These are phyloP conservation scores for Aplysia californica DNA, from an alignment of 1,140 invertebrate genomes.

Conservation along the genomic window DNA sequence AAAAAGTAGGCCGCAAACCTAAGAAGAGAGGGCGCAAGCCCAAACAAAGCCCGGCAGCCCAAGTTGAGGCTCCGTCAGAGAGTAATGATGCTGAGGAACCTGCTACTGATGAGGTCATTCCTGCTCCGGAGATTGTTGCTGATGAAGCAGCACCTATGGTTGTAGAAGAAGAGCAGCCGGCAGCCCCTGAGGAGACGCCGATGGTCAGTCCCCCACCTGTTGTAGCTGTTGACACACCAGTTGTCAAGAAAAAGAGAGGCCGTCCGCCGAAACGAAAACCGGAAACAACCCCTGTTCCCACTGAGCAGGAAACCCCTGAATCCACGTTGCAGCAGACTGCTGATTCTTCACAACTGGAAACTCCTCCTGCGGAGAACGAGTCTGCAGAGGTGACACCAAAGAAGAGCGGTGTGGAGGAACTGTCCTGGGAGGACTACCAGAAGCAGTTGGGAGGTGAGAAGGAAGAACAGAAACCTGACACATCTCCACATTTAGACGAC, in stretches of 20 bases:
- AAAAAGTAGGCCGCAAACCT: too few relatives aligned
- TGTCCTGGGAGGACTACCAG: background rate
- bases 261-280: background rate
- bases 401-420: background rate
- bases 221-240: background rate
- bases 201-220: too few relatives aligned
- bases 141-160: background rate
- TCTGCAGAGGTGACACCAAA: background rate
- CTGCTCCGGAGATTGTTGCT: background rate
- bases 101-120: background rate
- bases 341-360: background rate
- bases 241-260: constrained; percentile 4
- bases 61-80: too few relatives aligned
- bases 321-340: background rate
- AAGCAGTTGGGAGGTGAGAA: background rate
- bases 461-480: background rate
- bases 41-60: too few relatives aligned
- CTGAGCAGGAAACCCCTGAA: background rate
- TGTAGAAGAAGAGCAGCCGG: background rate
- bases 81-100: too few relatives aligned
- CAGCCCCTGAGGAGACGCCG: too few relatives aligned
- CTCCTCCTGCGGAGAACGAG: background rate
- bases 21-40: background rate
- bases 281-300: background rate
- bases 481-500: background rate